Evolutionary conservation across 2,888 invertebrate species (phyloP), one percentile per base, ranked within the genome.

Genomic region (Harpalus rufipes): DNA sequence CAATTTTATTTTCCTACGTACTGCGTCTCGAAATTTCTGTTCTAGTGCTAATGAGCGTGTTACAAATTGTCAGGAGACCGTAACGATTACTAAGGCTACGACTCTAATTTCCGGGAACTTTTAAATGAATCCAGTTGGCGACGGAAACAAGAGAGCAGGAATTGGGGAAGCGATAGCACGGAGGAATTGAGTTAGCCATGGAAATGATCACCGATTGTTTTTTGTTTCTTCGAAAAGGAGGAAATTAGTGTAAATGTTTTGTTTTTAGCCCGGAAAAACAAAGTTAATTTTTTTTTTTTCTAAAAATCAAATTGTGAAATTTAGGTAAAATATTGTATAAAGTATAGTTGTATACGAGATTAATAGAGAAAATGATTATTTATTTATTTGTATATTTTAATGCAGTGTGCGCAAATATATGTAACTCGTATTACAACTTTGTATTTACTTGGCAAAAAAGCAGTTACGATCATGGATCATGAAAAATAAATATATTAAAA

Each of bases 31-130:
- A 10, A 61, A 21, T 61, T 12, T 44, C 41, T 12, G 44, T 21
- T 72, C 21, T 41, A 7, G 72, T 14, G 16, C 41, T 72, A 72
- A 72, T 44, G 72, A 16, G 44, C 72, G 41, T 44, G 44, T 44
- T 72, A 16, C 7, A 72, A 41, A 39, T 72, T 72, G 72, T 72
- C 72, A n/a, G 44, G 41, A 16, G 72, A 14, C 16, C 72, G 10
- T 10, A 21, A 44, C 44, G 44, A 44, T 25, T 25, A 44, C 44
- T 7, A 10, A 44, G 44, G 44, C 44, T 44, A 44, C 44, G 44
- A 44, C 44, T 44, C 72, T 72, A 72, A 72, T 72, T 72, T 72
- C 72, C 72, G 41, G 44, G 72, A 72, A 72, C 72, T 39, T 44
- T 72, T 41, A 72, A 72, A 44, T 72, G 41, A 72, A 72, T 72